Base-by-base conservation (phyloP, 2,113 vertebrate genomes). In the Phalacrocorax pelagicus region DNA sequence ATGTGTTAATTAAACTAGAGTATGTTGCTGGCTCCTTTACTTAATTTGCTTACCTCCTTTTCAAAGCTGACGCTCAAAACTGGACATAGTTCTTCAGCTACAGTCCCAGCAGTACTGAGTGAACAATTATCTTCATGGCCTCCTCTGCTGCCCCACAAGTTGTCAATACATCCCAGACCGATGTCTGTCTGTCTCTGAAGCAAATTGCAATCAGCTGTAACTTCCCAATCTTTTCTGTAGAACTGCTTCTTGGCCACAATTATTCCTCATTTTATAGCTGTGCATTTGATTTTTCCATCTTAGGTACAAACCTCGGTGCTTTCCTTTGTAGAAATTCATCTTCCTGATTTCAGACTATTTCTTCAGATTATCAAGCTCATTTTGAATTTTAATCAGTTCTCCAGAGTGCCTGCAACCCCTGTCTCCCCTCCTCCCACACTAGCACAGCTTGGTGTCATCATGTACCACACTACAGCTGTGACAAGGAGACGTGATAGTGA, bases 371-470 rank as follows among this genome's bases (percentile, higher is more conserved):
- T 92, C 85, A 92, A 92, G 93, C 71, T 95, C 75, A 82, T 94
- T 97, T 80, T 73, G 93, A 96, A 96, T 94, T 94, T 96, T 95
- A 96, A 96, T 96, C 90, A 90, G 93, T 73, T 80, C 74, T 96
- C 66, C 78, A 66, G 36, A 77, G 94, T 12, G 54, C 87, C 70
- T 88, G 54, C 93, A 96, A 82, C 87, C 96, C 58, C 85, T 82
- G 2, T 85, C 92, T 91, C 85, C 94, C 90, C 90, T 95, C 90
- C 94, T 97, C 95, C 96, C 87, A 92, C 94, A 87, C 84, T 36
- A 63, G 93, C 96, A 94, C 94, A 97, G 93, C 87, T 97, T 95
- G 92, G 81, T 96, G 94, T 96, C 96, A 94, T 96, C 96, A 85
- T 69, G 47, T 91, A 88, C 88, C 69, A 88, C 80, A 89, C 92